Base-by-base conservation (phyloP, 2,888 invertebrate genomes). In the Pasiphila rectangulata region DNA sequence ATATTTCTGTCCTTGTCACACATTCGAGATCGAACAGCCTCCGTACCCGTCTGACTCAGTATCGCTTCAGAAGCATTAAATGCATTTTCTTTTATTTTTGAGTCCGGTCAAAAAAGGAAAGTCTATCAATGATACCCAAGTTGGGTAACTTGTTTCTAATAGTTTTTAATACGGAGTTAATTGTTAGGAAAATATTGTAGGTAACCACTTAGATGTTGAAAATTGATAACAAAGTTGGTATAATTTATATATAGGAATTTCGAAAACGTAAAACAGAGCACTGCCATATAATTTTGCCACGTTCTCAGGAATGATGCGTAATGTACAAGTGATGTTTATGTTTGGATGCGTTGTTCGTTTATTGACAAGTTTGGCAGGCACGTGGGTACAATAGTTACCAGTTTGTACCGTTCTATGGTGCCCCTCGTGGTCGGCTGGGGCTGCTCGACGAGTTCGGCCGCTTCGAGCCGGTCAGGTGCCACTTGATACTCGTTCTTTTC, bases 401-500 rank as follows among this genome's bases (percentile, higher is more conserved):
- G 86, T 86, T 85, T 85, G 76, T 85, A 82, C 85, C 86, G 85
- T 86, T 81, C 57, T 64, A 76, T 75, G 78, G 73, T 75, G 74
- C 59, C 70, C 70, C 67, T 67, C 46, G 64, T 59, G 59, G 57
- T 53, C 56, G 64, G 64, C 67, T 75, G 73, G 73, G 73, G 78
- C 76, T 80, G 77, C 79, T 79, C 81, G 81, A 86, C 87, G 72
- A 84, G 87, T 86, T 83, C 78, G 79, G 82, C 72, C 83, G 81
- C 83, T 83, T 80, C 80, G 77, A 76, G 75, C 68, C 79, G 73
- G 74, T 83, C 84, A 83, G 83, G 84, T 86, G 83, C 81, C 81
- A 79, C 80, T 79, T 75, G 77, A 83, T 82, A 84, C 86, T 78
- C 70, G 86, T 86, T 83, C 85, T 81, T 75, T 80, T 83, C 86